phyloP scores from a whole-genome alignment of 2,888 invertebrate species.

The Apamea anceps region DNA sequence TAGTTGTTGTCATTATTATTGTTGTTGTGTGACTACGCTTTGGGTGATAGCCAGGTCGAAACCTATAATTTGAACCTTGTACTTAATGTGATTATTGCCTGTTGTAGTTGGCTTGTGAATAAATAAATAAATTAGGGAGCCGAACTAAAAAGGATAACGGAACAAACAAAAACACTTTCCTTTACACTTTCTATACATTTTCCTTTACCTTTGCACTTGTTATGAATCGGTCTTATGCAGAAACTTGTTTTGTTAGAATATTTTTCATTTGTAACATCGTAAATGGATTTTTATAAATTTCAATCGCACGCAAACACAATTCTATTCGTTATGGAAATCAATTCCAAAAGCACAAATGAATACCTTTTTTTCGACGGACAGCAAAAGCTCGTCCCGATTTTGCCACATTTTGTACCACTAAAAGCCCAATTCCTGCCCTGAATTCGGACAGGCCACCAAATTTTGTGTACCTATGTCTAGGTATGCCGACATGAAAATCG shows the following conservation, averaged over 20 bases:
- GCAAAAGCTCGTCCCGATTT: not conserved
- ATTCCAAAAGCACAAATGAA: not conserved
- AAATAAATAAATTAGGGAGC: too few species aligned
- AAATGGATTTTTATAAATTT: not conserved
- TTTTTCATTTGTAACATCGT: not conserved
- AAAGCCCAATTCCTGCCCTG: not conserved
- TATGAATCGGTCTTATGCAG: not conserved
- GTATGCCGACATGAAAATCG: not conserved
- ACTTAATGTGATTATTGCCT: too few species aligned
- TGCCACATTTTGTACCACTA: slow-evolving; percentile 8
- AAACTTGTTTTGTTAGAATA: not conserved
- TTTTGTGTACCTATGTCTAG: not conserved
- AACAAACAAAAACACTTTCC: not conserved
- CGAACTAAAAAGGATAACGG: not conserved
- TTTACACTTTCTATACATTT: too few species aligned
- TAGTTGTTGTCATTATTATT: too few species aligned
- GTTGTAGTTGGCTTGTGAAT: too few species aligned
- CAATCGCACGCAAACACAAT: not conserved
- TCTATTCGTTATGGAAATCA: not conserved
- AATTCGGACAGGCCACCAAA: not conserved
- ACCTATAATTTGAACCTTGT: too few species aligned
- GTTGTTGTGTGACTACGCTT: too few species aligned
- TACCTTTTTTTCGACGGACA: not conserved
- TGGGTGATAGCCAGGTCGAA: too few species aligned
- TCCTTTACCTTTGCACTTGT: too few species aligned